Evolutionary conservation across 2,113 vertebrate species (phyloP), one percentile per base, ranked within the genome.

Genomic region (Chascanopsetta lugubris): DNA sequence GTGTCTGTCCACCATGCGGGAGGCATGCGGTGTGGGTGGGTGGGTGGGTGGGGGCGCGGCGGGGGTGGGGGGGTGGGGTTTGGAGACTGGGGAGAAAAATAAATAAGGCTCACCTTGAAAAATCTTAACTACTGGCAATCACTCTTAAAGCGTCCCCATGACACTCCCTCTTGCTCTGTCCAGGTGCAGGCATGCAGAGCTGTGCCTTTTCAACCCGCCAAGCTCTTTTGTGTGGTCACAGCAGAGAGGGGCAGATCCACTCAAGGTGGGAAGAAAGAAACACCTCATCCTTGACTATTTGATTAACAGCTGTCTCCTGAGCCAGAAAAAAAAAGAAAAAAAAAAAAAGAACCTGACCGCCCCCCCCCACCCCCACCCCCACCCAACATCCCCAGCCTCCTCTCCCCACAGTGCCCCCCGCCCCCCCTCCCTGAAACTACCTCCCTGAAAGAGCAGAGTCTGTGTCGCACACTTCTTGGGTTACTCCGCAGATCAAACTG

Each of bases 391-490:
- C 25, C 34, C 34, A 15, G 2, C 57, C 68, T 75, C 50, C 60
- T 71, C 26, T 48, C 9, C n/a, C 40, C 59, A n/a, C 60, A 85
- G 80, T 25, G 65, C 80, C 73, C 57, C 61, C 49, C 61, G 73
- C 58, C 66, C 58, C 61, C 72, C 68, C n/a, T n/a, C n/a, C n/a
- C n/a, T n/a, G n/a, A n/a, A n/a, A n/a, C n/a, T n/a, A n/a, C n/a
- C n/a, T n/a, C n/a, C 49, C 77, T 87, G 80, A 89, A 89, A 91
- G 87, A 88, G 73, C 63, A 26, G 71, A 27, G 77, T 75, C 84
- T 85, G 72, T 89, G 87, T 91, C 90, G 77, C 90, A 92, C 90
- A 90, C 88, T 90, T 92, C 92, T 91, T 89, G 86, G 75, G 90
- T 92, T 92, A 91, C 90, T 69, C 53, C 66, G 48, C 78, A 85